Evolutionary conservation across 2,113 vertebrate species (phyloP).

Genomic region (Delphinapterus leucas): DNA sequence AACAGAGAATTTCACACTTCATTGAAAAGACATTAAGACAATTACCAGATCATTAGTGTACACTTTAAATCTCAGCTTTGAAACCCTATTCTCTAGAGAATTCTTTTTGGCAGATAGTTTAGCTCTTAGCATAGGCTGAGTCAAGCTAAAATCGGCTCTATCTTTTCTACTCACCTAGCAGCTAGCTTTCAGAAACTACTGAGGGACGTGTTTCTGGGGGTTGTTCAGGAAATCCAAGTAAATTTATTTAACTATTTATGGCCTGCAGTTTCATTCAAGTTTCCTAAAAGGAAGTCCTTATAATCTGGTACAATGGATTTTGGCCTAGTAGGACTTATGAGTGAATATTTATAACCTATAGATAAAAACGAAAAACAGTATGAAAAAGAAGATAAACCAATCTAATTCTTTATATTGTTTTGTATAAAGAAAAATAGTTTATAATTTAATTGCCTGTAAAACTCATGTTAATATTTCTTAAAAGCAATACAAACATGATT

Average conservation of each 20-base stretch:
- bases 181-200: neutral
- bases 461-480: neutral
- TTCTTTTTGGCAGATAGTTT: slow-evolving; percentile 35
- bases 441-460: neutral
- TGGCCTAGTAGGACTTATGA: neutral
- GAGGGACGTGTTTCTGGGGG: neutral
- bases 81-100: slow-evolving; percentile 14
- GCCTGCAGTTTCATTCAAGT: neutral
- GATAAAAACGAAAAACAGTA: too few relatives aligned
- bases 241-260: neutral
- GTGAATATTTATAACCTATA: neutral
- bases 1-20: slow-evolving; percentile 49
- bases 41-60: slow-evolving; percentile 46
- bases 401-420: too few relatives aligned
- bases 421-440: neutral
- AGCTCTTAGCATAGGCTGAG: slow-evolving; percentile 34
- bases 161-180: neutral
- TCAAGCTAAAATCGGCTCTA: slow-evolving; percentile 27
- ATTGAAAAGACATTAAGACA: slow-evolving; percentile 55
- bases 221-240: neutral
- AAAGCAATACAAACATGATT: neutral
- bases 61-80: neutral
- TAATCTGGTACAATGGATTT: neutral
- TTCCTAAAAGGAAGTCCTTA: neutral
- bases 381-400: too few relatives aligned